Evolutionary conservation across 2,113 vertebrate species (phyloP).

Genomic region (Excalfactoria chinensis): DNA sequence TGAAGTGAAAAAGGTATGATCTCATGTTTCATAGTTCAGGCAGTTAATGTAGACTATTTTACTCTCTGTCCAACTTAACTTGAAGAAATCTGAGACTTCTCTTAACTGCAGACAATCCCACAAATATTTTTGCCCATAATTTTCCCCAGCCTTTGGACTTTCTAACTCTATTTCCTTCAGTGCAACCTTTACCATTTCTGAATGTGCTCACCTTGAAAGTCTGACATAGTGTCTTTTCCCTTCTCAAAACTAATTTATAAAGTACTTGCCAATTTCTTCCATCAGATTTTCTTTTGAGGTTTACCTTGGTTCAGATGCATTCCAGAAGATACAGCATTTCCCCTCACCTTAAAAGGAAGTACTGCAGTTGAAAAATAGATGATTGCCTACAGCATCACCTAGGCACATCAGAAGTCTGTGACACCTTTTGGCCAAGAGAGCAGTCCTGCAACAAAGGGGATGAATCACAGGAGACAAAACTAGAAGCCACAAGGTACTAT

Average conservation of each 20-base stretch:
- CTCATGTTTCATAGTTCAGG: not conserved
- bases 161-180: not conserved
- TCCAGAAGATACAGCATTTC: not conserved
- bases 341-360: not conserved
- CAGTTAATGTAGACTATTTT: not conserved
- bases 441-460: rapidly evolving
- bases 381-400: not conserved
- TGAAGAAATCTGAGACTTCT: not conserved
- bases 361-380: not conserved
- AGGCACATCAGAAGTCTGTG: not conserved
- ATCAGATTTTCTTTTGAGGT: not conserved
- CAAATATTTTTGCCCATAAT: not conserved
- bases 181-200: not conserved
- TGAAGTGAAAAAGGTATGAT: not conserved
- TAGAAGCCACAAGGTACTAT: not conserved
- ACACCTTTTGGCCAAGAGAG: not conserved
- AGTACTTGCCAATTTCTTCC: not conserved
- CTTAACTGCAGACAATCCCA: not conserved
- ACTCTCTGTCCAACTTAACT: not conserved
- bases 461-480: not conserved
- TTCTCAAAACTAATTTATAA: not conserved
- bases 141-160: not conserved
- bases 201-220: not conserved
- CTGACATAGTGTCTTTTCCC: not conserved
- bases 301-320: not conserved